Evolutionary conservation across 1,140 invertebrate genomes (phyloP), one percentile per base, ranked within the genome.

Genomic region (Drosophila sproati): DNA sequence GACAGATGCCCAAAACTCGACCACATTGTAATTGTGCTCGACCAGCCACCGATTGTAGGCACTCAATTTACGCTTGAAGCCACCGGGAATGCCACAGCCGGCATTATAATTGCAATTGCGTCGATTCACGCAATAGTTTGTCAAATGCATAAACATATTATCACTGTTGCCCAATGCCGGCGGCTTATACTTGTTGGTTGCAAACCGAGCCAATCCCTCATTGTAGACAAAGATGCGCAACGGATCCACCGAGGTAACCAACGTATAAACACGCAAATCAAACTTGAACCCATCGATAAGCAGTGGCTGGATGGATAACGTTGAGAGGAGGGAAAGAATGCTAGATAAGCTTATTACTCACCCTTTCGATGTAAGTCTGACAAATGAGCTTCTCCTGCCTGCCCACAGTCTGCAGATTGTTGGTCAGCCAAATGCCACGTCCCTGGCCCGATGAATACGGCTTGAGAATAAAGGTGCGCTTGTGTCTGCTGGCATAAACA

Each of bases 271-370:
- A 57, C 98, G 94, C 32, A 99, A 94, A 93, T 99, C 98, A 93
- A 99, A 99, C 93, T 99, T 99, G 89, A 96, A 98, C 20, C 97
- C 98, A 93, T 99, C 98, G 41, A 99, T 97, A 0, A 99, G 94
- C 86, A 97, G 98, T 0, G 96, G 96, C 93, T 96, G 92, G 0
- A 5, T 31, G 28, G 0, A 2, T 2, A 37, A 10, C 92, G 81
- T 20, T 20, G 50, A 32, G 4, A 28, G 6, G 20, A 48, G 3
- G 20, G 12, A n/a, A 5, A 20, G 8, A 59, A 29, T n/a, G 55
- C 29, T 3, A 43, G 29, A 12, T 10, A 10, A 8, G 2, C 6
- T 39, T 2, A 7, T 12, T 31, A 59, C 83, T 61, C 39, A 87
- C 83, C 93, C 93, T 95, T n/a, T 94, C 92, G 29, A 97, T 93